Evolutionary conservation across 1,140 invertebrate species (phyloP), one percentile per base, ranked within the genome.

Genomic region (Formica exsecta): DNA sequence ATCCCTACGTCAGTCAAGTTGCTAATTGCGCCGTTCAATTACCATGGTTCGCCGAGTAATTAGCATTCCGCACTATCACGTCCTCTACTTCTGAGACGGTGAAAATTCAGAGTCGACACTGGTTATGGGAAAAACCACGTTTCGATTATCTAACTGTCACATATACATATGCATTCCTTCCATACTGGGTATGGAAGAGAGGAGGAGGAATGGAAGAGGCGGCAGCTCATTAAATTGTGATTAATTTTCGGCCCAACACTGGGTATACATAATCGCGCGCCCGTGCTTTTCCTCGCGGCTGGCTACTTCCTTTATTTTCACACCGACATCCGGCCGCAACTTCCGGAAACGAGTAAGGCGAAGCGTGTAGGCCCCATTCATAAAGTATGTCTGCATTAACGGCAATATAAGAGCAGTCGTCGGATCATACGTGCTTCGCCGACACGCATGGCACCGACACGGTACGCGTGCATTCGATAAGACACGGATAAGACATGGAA

Each of bases 251-350:
- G 54, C 13, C n/a, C 66, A 16, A 44, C 44, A 48, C 41, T 36
- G n/a, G 41, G 32, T 57, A 41, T 71, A 48, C 59, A 32, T 85
- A 85, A 85, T 85, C 73, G 38, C 79, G 51, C 81, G 44, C 54
- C 77, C 57, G 11, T 86, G 65, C 84, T 88, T 88, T 90, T 90
- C 84, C 86, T 86, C 74, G 86, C 70, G 81, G 66, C 36, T 64
- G 74, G 61, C 62, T 86, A 88, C 89, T 86, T 90, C 89, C 89
- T 90, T 90, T 88, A 88, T 88, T 91, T 91, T 91, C 70, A 66
- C 73, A 16, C 62, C 36, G 84, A 64, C 90, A 90, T 91, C 90
- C 90, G 89, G 89, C 44, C 66, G 88, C 44, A 29, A 88, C 86
- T 90, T 91, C 90, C 90, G 90, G 87, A 90, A 81, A 70, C 80